Evolutionary conservation across 2,888 invertebrate genomes (phyloP), one percentile per base, ranked within the genome.

Genomic region (Chymomyza amoena): DNA sequence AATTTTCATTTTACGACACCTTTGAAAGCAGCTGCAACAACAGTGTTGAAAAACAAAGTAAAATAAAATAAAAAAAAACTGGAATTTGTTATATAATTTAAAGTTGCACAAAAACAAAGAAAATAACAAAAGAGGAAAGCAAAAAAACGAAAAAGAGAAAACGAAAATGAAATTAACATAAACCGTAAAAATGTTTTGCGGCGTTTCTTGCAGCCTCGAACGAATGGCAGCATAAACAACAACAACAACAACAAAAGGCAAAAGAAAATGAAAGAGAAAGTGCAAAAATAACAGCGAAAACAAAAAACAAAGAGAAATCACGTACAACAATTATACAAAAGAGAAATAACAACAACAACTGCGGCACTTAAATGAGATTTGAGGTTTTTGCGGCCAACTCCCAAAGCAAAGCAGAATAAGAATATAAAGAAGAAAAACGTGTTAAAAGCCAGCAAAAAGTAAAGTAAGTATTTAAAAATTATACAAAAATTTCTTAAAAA

Each of bases 1-100:
- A 81, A 83, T 78, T 78, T 84, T 81, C 80, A 80, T 79, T 83
- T 83, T 80, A 83, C 77, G 83, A 84, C 83, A 83, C 84, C 83
- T 81, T 78, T 59, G 84, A 68, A 73, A 72, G 79, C 78, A 78
- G 71, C 52, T 60, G 61, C 68, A 68, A 59, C 62, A 65, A 68
- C 59, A 65, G 51, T 54, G 57, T 62, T 52, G 32, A 64, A 59
- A 57, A 59, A 25, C 18, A 61, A 61, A 36, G 45, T 7, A 16
- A 61, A 61, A n/a, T 15, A 54, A 54, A 54, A 54, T 69, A 59
- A 70, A 75, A 66, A 72, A 20, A 54, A 54, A 54, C 9, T 18
- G 10, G 20, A 54, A 54, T 73, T 56, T 70, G 72, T 72, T 72
- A 70, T 73, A 82, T 82, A 84, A 84, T 84, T 80, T 72, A 74